A percentile compares a stretch with the other conserved stretches of the same genome.
Evolutionary conservation across 2,888 invertebrate genomes (phyloP).

Genomic region (Entomobrya proxima): DNA sequence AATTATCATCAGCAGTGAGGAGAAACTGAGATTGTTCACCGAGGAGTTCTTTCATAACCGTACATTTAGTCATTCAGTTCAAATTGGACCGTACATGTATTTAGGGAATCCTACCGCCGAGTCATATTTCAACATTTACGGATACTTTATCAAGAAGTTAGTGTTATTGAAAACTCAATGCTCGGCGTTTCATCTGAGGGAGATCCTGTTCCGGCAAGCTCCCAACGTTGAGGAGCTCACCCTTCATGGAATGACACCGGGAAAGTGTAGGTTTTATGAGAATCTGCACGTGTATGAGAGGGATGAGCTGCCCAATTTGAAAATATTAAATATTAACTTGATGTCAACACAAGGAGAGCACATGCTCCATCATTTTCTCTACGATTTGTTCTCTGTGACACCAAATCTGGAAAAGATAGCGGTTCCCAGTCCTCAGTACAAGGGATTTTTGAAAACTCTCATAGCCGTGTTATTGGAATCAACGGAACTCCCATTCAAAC

Average conservation of each 20-base stretch:
- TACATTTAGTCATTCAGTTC: conserved; percentile 68
- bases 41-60: conserved; percentile 68
- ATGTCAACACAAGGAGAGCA: conserved; percentile 70
- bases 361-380: conserved; percentile 67
- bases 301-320: conserved; percentile 60
- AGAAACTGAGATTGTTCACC: conserved; percentile 62
- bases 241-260: conserved; percentile 67
- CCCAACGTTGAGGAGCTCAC: conserved; percentile 69
- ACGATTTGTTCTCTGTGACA: conserved; percentile 63
- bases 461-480: conserved; percentile 66
- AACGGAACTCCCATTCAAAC: conserved; percentile 65
- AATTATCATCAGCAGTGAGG: conserved; percentile 68
- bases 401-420: conserved; percentile 67
- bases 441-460: conserved; percentile 64
- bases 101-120: conserved; percentile 64
- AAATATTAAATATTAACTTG: conserved; percentile 65
- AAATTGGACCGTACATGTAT: conserved; percentile 71
- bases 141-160: conserved; percentile 66
- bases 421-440: conserved; percentile 65
- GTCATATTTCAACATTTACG: conserved; percentile 65
- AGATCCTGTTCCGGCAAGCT: conserved; percentile 68
- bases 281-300: conserved; percentile 65
- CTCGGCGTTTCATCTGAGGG: conserved; percentile 66
- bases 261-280: conserved; percentile 66
- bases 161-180: conserved; percentile 70